Evolutionary conservation across 2,113 vertebrate species (phyloP).

Genomic region (Uria aalge): DNA sequence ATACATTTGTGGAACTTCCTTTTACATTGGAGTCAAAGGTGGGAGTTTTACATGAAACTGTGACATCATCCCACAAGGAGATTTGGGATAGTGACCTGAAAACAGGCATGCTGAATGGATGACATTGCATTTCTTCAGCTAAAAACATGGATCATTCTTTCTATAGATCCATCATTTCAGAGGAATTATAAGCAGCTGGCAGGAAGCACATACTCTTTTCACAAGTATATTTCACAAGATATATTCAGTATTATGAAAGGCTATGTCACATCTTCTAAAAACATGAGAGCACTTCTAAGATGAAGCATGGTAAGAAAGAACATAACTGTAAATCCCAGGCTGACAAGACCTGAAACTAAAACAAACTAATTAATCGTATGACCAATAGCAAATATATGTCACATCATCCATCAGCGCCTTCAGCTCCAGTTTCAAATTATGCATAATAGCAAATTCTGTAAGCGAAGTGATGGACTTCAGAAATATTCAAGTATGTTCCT

Average conservation of each 20-base stretch:
- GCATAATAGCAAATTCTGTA: not conserved
- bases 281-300: not conserved
- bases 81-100: not conserved
- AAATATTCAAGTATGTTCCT: not conserved
- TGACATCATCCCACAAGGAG: not conserved
- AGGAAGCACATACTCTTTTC: not conserved
- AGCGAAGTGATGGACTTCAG: not conserved
- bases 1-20: not conserved
- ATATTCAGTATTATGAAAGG: not conserved
- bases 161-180: not conserved
- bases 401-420: not conserved
- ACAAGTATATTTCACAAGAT: not conserved
- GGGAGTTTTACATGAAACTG: not conserved
- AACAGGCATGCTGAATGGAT: not conserved
- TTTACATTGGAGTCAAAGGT: not conserved
- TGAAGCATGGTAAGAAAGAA: not conserved
- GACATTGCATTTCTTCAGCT: not conserved
- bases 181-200: not conserved
- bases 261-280: not conserved
- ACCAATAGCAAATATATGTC: not conserved
- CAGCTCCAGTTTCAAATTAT: not conserved
- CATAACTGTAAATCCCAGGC: not conserved
- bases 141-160: not conserved
- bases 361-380: not conserved
- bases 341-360: not conserved